These are phyloP conservation scores for Salticus scenicus DNA, from an alignment of 2,888 invertebrate genomes.

Conservation along the genomic window DNA sequence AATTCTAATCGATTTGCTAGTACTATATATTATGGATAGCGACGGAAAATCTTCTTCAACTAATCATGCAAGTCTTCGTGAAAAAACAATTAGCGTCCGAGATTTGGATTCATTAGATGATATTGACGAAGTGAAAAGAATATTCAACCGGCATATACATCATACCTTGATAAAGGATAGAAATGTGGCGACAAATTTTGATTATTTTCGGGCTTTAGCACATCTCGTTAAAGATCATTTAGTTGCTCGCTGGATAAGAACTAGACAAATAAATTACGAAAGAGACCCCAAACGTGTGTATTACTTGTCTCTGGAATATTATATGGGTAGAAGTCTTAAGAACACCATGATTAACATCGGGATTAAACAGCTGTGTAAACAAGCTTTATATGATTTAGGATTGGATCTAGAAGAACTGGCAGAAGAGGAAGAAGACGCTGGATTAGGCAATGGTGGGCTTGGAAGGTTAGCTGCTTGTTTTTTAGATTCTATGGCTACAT, in stretches of 20 bases:
- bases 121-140: constrained; percentile 96
- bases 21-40: too few relatives aligned
- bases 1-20: too few relatives aligned
- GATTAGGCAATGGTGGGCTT: constrained; percentile 97
- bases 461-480: constrained; percentile 99
- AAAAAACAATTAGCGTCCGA: constrained; percentile 71
- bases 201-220: constrained; percentile 97
- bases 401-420: constrained; percentile 98
- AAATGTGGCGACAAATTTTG: constrained; percentile 96
- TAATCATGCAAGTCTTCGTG: too few relatives aligned
- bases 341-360: constrained; percentile 99
- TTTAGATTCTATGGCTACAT: constrained; percentile 97
- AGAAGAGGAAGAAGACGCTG: constrained; percentile 98
- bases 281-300: constrained; percentile 99
- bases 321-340: constrained; percentile 97
- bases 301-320: constrained; percentile 98
- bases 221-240: constrained; percentile 98
- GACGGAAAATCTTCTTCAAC: too few relatives aligned
- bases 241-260: constrained; percentile 98
- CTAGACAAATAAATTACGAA: constrained; percentile 99
- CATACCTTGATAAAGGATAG: constrained; percentile 99
- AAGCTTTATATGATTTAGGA: constrained; percentile 98
- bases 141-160: constrained; percentile 98
- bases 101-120: constrained; percentile 94
- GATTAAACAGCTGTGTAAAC: constrained; percentile 96